Evolutionary conservation across 2,797 vertebrate genomes (phyloP).

Genomic region (Periophthalmus magnuspinnatus): DNA sequence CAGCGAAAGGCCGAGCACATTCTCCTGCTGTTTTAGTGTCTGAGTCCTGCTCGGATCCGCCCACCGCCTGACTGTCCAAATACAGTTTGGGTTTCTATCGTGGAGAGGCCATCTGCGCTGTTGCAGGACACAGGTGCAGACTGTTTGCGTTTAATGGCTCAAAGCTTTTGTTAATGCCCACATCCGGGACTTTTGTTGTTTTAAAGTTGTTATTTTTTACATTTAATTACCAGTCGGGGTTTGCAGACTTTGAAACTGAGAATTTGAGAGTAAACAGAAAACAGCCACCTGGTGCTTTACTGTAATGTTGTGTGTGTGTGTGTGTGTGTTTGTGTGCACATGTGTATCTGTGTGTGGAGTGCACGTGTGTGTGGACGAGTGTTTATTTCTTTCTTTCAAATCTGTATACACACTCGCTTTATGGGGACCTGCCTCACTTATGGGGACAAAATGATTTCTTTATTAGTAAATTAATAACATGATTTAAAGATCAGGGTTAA

Average conservation of each 20-base stretch:
- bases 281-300: neutral
- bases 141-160: neutral
- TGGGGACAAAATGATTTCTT: too few relatives aligned
- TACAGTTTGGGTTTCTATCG: conserved; percentile 3
- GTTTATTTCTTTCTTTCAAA: too few relatives aligned
- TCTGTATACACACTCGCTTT: too few relatives aligned
- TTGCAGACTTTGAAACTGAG: conserved; percentile 2
- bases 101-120: conserved; percentile 25
- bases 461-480: too few relatives aligned
- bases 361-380: too few relatives aligned
- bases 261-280: conserved; percentile 1
- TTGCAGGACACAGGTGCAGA: conserved; percentile 13
- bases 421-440: too few relatives aligned
- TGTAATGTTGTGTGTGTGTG: neutral
- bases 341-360: too few relatives aligned
- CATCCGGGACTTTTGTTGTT: conserved; percentile 1
- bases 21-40: conserved; percentile 44
- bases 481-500: too few relatives aligned
- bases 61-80: conserved; percentile 49
- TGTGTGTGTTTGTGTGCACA: too few relatives aligned
- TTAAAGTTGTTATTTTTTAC: conserved; percentile 12
- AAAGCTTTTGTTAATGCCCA: conserved; percentile 3
- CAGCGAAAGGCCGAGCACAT: conserved; percentile 35
- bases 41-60: conserved; percentile 37
- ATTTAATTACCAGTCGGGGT: neutral